Percentiles rank a stretch among this genome's conserved stretches.
phyloP scores from a whole-genome alignment of 2,797 vertebrate species.

The Sebastiscus albofasciatus region DNA sequence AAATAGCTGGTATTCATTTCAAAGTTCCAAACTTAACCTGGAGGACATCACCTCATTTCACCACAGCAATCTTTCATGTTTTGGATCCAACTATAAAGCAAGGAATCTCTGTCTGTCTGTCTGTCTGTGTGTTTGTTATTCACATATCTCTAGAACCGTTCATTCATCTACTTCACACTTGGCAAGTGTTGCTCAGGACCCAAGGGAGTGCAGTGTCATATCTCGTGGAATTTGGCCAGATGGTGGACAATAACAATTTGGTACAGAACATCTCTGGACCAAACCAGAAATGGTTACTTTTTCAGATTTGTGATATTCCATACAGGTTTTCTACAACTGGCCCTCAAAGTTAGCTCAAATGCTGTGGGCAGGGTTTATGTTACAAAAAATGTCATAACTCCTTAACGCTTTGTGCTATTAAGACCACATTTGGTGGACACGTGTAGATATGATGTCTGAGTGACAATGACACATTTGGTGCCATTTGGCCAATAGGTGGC shows the following conservation, averaged over 20 bases:
- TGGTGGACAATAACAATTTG: not conserved
- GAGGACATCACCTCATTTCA: slow-evolving; percentile 5
- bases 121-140: not conserved
- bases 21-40: slow-evolving; percentile 23
- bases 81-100: not conserved
- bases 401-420: too few species aligned
- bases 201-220: too few species aligned
- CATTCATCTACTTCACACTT: not conserved
- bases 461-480: too few species aligned
- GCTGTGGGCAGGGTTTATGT: not conserved
- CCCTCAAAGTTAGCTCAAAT: not conserved
- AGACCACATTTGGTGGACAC: too few species aligned
- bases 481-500: too few species aligned
- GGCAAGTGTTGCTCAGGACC: too few species aligned
- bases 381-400: not conserved
- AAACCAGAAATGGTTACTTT: not conserved
- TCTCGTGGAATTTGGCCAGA: not conserved
- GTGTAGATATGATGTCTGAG: too few species aligned
- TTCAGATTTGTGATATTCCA: not conserved
- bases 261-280: not conserved
- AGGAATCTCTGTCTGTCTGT: not conserved
- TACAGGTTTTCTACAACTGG: too few species aligned
- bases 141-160: not conserved
- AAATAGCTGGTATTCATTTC: slow-evolving; percentile 41
- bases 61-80: not conserved